Evolutionary conservation across 2,113 vertebrate genomes (phyloP), one percentile per base, ranked within the genome.

Genomic region (Charina bottae): DNA sequence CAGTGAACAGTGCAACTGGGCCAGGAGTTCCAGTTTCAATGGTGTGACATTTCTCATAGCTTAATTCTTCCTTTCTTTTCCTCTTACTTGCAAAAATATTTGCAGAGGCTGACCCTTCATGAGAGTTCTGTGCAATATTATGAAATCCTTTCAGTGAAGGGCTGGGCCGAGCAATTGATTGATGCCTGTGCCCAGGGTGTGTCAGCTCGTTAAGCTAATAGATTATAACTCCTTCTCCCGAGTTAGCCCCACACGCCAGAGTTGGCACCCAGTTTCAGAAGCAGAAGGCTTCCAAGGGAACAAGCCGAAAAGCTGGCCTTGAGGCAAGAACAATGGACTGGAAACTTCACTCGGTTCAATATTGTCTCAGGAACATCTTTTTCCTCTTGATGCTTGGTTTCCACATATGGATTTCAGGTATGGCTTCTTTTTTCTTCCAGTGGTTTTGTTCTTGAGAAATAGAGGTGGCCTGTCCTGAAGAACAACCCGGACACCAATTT

Each of bases 191-290:
- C 95, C 95, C 95, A 95, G 96, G 96, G 96, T 95, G 97, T 97
- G 97, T 96, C 96, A 93, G 49, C 94, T 64, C 89, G 93, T 91
- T 95, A 93, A 95, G 95, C 94, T 95, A 94, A 96, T 95, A 94
- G 88, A 85, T 94, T 64, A n/a, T n/a, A n/a, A n/a, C 90, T 87
- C 59, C 93, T 86, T 95, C 85, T 83, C 96, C 92, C 0, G 83
- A 94, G 92, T 91, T 89, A 94, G 93, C 92, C 93, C 94, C 2
- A 33, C n/a, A 17, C 93, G 93, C 91, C 93, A 93, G 92, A 94
- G 42, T 96, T 95, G 96, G 96, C 94, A 96, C 94, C 92, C 78
- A 89, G 93, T 93, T 84, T 88, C 92, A 92, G 91, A 91, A 78
- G 88, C 54, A 92, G 90, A 90, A 85, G 90, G 72, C 88, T n/a